Percentiles rank a stretch among this genome's conserved stretches.
These are phyloP conservation scores for Orius laevigatus DNA, from an alignment of 1,140 invertebrate genomes.

Conservation along the genomic window DNA sequence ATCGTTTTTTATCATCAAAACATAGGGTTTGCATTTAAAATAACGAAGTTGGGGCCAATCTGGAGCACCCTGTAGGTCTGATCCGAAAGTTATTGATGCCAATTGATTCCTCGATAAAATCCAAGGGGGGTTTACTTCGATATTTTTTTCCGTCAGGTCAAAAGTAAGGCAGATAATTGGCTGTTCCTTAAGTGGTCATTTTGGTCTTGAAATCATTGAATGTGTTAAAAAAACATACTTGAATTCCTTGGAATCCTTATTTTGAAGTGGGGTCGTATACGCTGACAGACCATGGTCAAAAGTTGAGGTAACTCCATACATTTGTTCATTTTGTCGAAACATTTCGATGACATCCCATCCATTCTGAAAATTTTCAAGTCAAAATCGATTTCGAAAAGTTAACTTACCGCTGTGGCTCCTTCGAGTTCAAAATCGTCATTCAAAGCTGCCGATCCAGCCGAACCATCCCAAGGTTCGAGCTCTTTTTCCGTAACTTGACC, in stretches of 20 bases:
- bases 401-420: conserved; percentile 27
- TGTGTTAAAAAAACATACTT: conserved; percentile 31
- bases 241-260: conserved; percentile 71
- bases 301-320: conserved; percentile 74
- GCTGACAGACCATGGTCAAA: conserved; percentile 70
- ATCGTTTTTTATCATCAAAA: no score
- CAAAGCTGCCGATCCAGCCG: conserved; percentile 32
- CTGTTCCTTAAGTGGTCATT: no score
- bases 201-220: no score
- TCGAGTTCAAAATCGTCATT: conserved; percentile 48
- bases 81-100: no score
- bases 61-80: no score
- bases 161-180: no score
- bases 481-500: conserved; percentile 54
- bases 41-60: no score
- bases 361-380: conserved; percentile 44
- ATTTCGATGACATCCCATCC: conserved; percentile 91
- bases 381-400: conserved; percentile 3
- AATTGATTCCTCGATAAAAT: no score
- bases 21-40: no score
- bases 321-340: conserved; percentile 82
- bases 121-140: no score
- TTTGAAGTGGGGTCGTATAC: conserved; percentile 74
- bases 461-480: conserved; percentile 74
- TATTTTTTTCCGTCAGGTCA: no score